Evolutionary conservation across 1,140 invertebrate species (phyloP), one percentile per base, ranked within the genome.

Genomic region (Pachyrhynchus sulphureomaculatus): DNA sequence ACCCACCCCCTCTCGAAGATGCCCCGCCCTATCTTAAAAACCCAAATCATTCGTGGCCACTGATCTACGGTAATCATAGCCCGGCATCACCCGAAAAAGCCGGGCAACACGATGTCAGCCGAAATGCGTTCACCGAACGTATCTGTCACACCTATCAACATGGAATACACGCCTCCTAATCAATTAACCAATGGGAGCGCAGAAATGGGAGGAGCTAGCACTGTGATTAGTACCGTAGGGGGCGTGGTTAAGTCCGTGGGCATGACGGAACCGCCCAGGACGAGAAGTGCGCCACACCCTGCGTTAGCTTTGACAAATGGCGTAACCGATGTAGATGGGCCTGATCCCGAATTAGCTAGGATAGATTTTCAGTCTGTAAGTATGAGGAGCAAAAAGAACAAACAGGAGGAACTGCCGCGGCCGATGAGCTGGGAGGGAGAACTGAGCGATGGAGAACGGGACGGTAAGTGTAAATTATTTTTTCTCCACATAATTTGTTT

Each of bases 361-460:
- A 76, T 76, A 23, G 74, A 76, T 32, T 76, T 76, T 53, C 72
- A 73, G 26, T 59, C 58, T n/a, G 72, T 75, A 18, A 75, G 71
- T 54, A 70, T 75, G 70, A 57, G 74, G 21, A 65, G 63, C 33
- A 75, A 74, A 53, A 72, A 69, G 59, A 65, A 67, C 33, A 66
- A 67, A 32, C 36, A 62, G 47, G 68, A 70, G 13, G 66, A 66
- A 17, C 48, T 63, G 34, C 79, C 79, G 4, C 68, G 91, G 32
- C 92, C 91, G 12, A 94, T 94, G 91, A 93, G 91, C 1, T 93
- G 91, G 92, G 91, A 94, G 74, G 91, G 92, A 12, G 91, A 93
- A 75, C 78, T 94, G 0, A 93, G 90, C 1, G 91, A 94, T 69
- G 82, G 84, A 51, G 86, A 87, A 72, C 32, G 65, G 32, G 65